Conservation (phyloP, 2,888 invertebrate genomes). For the Peribatodes rhomboidaria region DNA sequence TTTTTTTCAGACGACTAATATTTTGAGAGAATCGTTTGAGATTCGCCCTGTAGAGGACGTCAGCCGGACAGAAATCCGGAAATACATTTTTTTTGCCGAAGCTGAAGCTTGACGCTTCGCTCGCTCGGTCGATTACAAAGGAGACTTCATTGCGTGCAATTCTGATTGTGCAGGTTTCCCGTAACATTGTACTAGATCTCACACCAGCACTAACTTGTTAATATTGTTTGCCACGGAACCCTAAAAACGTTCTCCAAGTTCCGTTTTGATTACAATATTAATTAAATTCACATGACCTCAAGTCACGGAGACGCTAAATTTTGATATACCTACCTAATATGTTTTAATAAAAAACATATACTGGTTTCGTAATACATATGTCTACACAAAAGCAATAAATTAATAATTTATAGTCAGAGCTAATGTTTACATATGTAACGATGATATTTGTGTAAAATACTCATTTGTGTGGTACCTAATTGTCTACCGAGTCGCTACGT, state of each 20-base stretch:
- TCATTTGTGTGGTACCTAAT: constrained; percentile 37
- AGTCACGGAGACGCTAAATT: constrained; percentile 47
- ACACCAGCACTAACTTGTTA: too few species aligned
- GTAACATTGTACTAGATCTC: too few species aligned
- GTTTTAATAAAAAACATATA: constrained; percentile 45
- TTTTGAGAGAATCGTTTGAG: too few species aligned
- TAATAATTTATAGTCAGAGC: constrained; percentile 48
- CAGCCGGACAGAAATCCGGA: too few species aligned
- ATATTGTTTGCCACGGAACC: too few species aligned
- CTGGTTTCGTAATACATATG: constrained; percentile 52
- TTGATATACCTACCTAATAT: constrained; percentile 37
- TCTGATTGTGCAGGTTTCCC: too few species aligned
- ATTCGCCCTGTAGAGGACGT: too few species aligned
- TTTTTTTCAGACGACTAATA: too few species aligned
- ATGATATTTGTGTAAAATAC: constrained; percentile 44
- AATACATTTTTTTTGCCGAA: too few species aligned
- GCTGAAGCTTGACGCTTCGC: too few species aligned
- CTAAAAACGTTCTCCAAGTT: constrained; percentile 42
- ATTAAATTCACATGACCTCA: constrained; percentile 56
- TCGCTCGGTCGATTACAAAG: too few species aligned
- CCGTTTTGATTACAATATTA: constrained; percentile 54
- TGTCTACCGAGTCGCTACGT: constrained; percentile 40
- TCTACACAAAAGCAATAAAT: constrained; percentile 50
- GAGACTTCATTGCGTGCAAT: too few species aligned
- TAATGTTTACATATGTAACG: constrained; percentile 52